These are phyloP conservation scores for Sceloporus tristichus DNA, from an alignment of 2,113 vertebrate species.

Conservation along the genomic window DNA sequence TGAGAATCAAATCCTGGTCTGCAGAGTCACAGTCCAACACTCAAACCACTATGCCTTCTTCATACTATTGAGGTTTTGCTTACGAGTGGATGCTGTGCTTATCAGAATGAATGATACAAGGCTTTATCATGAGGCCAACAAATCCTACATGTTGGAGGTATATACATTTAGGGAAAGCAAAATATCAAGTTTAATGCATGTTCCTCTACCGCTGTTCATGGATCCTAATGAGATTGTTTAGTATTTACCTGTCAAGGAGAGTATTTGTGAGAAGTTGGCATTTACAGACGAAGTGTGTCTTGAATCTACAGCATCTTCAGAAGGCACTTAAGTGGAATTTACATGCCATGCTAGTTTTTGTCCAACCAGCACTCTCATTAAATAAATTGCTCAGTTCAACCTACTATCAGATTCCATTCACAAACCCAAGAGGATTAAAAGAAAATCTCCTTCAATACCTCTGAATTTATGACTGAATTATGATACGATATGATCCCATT, in stretches of 20 bases:
- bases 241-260: conserved; percentile 89
- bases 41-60: conserved; percentile 79
- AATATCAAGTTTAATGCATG: conserved; percentile 62
- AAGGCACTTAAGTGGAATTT: conserved; percentile 61
- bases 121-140: conserved; percentile 90
- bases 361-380: no score
- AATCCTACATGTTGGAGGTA: background rate
- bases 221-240: conserved; percentile 97
- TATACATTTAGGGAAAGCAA: no score
- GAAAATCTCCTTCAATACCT: no score
- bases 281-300: conserved; percentile 80
- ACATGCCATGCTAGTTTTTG: conserved; percentile 26
- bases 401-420: no score
- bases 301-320: conserved; percentile 60
- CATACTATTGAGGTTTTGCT: conserved; percentile 91
- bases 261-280: conserved; percentile 89
- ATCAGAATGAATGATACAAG: conserved; percentile 96
- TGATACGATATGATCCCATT: no score
- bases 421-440: no score
- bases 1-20: no score
- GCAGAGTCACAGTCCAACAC: no score
- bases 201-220: conserved; percentile 89
- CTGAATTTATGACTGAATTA: no score
- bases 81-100: conserved; percentile 94
- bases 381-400: no score